Evolutionary conservation across 2,797 vertebrate genomes (phyloP).

Genomic region (Sebastes wilsoni): DNA sequence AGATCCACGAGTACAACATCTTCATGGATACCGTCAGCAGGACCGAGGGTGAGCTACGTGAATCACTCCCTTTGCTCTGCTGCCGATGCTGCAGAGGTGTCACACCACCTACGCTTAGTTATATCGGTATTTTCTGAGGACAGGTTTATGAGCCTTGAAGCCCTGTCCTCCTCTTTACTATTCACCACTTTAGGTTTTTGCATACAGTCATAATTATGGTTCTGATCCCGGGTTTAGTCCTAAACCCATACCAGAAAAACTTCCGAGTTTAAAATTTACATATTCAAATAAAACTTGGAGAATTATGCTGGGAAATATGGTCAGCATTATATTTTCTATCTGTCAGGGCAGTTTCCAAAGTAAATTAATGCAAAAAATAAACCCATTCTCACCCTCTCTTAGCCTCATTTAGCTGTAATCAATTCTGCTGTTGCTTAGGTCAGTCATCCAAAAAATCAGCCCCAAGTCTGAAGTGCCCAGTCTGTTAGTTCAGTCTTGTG

Average conservation of each 20-base stretch:
- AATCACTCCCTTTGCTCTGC: background rate
- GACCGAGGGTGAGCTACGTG: constrained; percentile 85
- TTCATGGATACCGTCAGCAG: constrained; percentile 92
- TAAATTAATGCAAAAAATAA: background rate
- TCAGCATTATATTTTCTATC: background rate
- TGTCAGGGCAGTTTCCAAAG: background rate
- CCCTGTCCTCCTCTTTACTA: background rate
- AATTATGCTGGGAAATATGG: background rate
- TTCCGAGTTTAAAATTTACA: background rate
- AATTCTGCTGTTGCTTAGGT: background rate
- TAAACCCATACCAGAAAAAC: background rate
- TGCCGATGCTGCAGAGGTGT: background rate
- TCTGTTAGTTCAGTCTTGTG: constrained; percentile 9
- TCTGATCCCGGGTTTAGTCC: background rate
- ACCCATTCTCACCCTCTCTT: background rate
- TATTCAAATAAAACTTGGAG: background rate
- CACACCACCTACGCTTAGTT: background rate
- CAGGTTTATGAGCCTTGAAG: background rate
- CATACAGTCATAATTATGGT: background rate
- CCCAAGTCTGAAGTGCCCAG: background rate
- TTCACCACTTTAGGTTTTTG: background rate
- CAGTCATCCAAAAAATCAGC: background rate
- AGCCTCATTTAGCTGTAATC: background rate
- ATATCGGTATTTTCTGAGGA: background rate
- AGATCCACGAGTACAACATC: constrained; percentile 91